These are phyloP conservation scores for Cheilosia variabilis DNA, from an alignment of 2,888 invertebrate genomes.

Conservation along the genomic window DNA sequence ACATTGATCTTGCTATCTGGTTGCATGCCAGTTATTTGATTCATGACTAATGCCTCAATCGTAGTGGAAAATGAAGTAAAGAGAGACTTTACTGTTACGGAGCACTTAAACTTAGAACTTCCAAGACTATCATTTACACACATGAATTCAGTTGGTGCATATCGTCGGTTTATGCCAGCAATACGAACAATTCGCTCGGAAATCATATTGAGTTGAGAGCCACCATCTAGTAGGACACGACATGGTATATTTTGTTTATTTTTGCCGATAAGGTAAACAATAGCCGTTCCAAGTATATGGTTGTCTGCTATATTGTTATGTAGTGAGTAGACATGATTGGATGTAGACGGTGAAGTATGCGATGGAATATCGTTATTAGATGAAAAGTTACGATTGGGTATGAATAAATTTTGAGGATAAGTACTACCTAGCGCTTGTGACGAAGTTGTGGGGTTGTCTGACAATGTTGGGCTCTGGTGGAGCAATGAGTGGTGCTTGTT, in stretches of 20 bases:
- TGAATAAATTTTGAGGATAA: conserved; percentile 7
- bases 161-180: conserved; percentile 48
- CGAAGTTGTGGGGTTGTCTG: not conserved
- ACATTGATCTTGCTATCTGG: conserved; percentile 34
- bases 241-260: conserved; percentile 32
- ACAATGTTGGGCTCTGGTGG: conserved; percentile 8
- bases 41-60: conserved; percentile 36
- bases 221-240: conserved; percentile 14
- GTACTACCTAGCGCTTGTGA: conserved; percentile 7
- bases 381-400: conserved; percentile 6
- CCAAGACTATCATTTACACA: conserved; percentile 9
- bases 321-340: conserved; percentile 19
- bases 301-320: conserved; percentile 22
- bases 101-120: conserved; percentile 25
- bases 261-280: conserved; percentile 32
- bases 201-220: conserved; percentile 45
- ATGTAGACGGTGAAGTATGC: not conserved
- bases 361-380: not conserved
- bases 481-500: conserved; percentile 55
- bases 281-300: conserved; percentile 31
- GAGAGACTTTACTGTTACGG: conserved; percentile 20
- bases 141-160: conserved; percentile 27
- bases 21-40: conserved; percentile 26
- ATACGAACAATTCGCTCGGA: conserved; percentile 29
- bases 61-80: conserved; percentile 30